phyloP scores from a whole-genome alignment of 1,140 invertebrate species.

The Lordiphosa collinella region DNA sequence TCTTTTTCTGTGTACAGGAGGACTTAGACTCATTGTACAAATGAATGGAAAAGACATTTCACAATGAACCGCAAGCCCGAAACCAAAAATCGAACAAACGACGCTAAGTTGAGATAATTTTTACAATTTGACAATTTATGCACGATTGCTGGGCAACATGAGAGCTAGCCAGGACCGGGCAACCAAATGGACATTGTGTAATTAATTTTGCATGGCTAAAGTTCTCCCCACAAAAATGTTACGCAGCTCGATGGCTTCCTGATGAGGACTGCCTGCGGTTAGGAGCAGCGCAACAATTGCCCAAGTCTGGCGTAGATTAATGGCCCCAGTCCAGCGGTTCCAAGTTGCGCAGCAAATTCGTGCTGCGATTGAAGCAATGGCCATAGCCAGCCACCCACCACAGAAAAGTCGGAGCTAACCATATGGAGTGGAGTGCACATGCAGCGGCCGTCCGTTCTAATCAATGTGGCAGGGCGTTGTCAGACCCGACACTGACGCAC shows the following conservation, averaged over 20 bases:
- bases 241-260: constrained; percentile 57
- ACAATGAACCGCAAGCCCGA: constrained; percentile 40
- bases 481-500: constrained; percentile 20
- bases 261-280: constrained; percentile 71
- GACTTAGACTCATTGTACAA: constrained; percentile 46
- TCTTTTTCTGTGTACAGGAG: constrained; percentile 25
- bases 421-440: background rate
- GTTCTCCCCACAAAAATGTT: constrained; percentile 42
- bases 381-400: constrained; percentile 26
- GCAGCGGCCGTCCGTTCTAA: constrained; percentile 34
- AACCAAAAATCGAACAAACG: constrained; percentile 28
- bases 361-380: constrained; percentile 24
- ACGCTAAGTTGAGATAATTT: constrained; percentile 74
- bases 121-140: constrained; percentile 77
- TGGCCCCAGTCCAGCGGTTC: constrained; percentile 17
- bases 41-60: constrained; percentile 68
- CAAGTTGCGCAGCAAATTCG: constrained; percentile 12
- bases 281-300: constrained; percentile 47
- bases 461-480: constrained; percentile 39
- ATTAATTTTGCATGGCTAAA: constrained; percentile 65
- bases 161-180: constrained; percentile 17
- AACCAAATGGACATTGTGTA: constrained; percentile 52
- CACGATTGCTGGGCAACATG: constrained; percentile 54
- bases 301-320: constrained; percentile 53
- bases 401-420: background rate